Base-by-base conservation (phyloP, 2,888 invertebrate genomes). In the Listrodromus nycthemerus region DNA sequence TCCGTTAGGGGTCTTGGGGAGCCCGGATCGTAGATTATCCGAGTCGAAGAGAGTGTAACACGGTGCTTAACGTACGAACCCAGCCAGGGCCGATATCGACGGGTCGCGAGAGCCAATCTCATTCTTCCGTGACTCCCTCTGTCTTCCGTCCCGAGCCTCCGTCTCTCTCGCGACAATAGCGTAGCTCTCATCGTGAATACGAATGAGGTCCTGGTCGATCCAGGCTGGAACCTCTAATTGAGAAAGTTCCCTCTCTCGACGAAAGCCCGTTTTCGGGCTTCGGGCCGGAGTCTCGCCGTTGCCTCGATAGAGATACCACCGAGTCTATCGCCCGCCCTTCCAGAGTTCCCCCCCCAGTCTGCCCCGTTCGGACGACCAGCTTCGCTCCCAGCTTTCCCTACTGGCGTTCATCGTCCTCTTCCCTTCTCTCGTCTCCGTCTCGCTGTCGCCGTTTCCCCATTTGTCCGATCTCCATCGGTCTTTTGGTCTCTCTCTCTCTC, bases 201-300 rank as follows among this genome's bases (percentile, higher is more conserved):
- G 88, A 91, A 91, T 90, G 89, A 91, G 89, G 86, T 86, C 77
- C 84, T 82, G 89, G 89, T 89, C 89, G 90, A 90, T 91, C 86
- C 86, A 86, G 82, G 84, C 84, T 73, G 65, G 86, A 78, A 81
- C 85, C 87, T 88, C 89, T 91, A 91, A 91, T 91, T 91, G 91
- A 91, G 91, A 91, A 91, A 91, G 89, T 90, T 91, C 83, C 80
- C 79, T 78, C 84, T 77, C 84, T 82, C 52, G 45, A 19, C 41
- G 30, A 24, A 30, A 33, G 33, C 61, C 21, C 37, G 37, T 37
- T 71, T 55, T 58, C 50, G 41, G 58, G 33, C 24, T 21, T 80
- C 65, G 78, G 77, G 80, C 81, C 67, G 70, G 85, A 85, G 83
- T 84, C 71, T 86, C 83, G 81, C 88, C 21, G 55, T 55, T 10